These are phyloP conservation scores for Mus caroli DNA, from an alignment of 2,797 vertebrate genomes.

Conservation along the genomic window DNA sequence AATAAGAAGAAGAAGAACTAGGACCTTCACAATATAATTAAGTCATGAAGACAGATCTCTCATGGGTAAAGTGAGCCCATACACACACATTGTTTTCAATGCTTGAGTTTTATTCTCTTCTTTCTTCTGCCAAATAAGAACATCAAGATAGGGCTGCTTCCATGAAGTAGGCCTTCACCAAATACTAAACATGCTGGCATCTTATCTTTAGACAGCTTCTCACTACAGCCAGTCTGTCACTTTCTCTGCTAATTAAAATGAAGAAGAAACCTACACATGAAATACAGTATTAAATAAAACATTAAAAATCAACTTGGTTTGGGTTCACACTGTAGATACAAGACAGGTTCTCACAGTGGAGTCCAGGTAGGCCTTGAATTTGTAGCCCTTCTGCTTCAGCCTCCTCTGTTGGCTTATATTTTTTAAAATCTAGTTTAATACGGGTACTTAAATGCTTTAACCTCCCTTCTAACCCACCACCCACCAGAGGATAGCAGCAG, in stretches of 20 bases:
- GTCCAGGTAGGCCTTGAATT: neutral
- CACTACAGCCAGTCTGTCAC: neutral
- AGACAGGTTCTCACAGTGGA: neutral
- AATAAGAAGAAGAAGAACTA: too few relatives aligned
- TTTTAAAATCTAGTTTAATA: too few relatives aligned
- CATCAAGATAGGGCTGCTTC: neutral
- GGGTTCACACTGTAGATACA: neutral
- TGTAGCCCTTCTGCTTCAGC: neutral
- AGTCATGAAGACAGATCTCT: neutral
- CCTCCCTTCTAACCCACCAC: too few relatives aligned
- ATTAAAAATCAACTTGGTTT: neutral
- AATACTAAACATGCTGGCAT: neutral
- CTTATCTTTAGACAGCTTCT: neutral
- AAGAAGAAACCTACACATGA: conserved; percentile 52
- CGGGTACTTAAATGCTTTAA: too few relatives aligned
- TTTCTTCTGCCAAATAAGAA: neutral
- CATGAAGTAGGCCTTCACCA: neutral
- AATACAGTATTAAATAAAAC: conserved; percentile 36
- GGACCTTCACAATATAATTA: neutral
- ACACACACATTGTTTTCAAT: neutral
- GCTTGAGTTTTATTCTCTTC: neutral
- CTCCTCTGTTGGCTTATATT: too few relatives aligned
- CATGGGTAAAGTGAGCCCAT: too few relatives aligned
- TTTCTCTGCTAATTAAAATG: conserved; percentile 47
- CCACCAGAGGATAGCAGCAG: too few relatives aligned